These are phyloP conservation scores for Takifugu bimaculatus DNA, from an alignment of 2,113 vertebrate species.

Conservation along the genomic window DNA sequence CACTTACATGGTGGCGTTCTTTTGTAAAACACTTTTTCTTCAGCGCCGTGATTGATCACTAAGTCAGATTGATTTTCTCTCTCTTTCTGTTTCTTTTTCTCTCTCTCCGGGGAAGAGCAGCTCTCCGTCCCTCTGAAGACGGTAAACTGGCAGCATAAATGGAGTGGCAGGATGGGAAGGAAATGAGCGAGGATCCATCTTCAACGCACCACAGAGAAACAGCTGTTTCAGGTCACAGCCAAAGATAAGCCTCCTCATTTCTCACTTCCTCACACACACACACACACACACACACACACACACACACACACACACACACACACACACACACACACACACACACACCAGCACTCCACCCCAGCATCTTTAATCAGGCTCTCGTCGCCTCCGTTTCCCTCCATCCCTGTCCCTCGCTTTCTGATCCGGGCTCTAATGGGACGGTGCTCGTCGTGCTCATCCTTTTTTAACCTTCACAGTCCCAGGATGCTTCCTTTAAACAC, in stretches of 20 bases:
- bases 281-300: constrained; percentile 23
- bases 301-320: constrained; percentile 13
- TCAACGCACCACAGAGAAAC: constrained; percentile 67
- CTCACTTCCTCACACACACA: constrained; percentile 25
- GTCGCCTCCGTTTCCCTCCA: constrained; percentile 19
- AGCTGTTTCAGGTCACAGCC: constrained; percentile 73
- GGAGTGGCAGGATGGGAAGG: constrained; percentile 63
- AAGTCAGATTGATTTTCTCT: constrained; percentile 50
- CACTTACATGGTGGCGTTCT: constrained; percentile 11
- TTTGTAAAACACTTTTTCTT: constrained; percentile 23
- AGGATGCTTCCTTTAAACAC: constrained; percentile 50
- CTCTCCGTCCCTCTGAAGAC: constrained; percentile 56
- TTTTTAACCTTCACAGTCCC: constrained; percentile 66
- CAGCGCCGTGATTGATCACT: constrained; percentile 44
- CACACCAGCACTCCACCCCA: constrained; percentile 25
- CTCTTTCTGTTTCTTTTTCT: constrained; percentile 37
- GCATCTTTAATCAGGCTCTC: constrained; percentile 51
- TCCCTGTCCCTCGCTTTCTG: constrained; percentile 25
- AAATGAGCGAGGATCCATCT: constrained; percentile 69
- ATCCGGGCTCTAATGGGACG: constrained; percentile 36
- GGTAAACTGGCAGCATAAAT: constrained; percentile 63
- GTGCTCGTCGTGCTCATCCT: constrained; percentile 51
- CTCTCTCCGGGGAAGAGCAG: constrained; percentile 41
- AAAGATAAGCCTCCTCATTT: constrained; percentile 65
- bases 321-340: constrained; percentile 22